These are phyloP conservation scores for Hystrix brachyura DNA, from an alignment of 2,113 vertebrate species.

Conservation along the genomic window DNA sequence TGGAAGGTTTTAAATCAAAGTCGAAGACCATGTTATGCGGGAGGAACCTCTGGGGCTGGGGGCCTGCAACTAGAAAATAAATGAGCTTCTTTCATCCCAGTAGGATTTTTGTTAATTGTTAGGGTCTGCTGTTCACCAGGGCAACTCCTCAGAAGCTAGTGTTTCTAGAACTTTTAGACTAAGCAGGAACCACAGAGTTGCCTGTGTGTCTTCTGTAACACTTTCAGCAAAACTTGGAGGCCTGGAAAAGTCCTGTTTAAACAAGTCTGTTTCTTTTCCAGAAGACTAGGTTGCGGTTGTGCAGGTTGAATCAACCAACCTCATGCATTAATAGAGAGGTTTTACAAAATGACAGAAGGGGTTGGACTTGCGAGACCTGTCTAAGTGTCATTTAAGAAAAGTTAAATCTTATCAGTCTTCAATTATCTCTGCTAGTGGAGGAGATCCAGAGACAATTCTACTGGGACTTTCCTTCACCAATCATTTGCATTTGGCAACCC, in stretches of 20 bases:
- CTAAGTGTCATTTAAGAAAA: neutral
- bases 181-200: constrained; percentile 2
- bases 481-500: constrained; percentile 51
- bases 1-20: constrained; percentile 63
- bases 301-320: neutral
- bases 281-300: neutral
- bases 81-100: constrained; percentile 19
- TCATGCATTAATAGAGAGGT: neutral
- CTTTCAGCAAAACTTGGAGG: constrained; percentile 17
- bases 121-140: constrained; percentile 54
- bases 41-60: neutral
- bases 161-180: constrained; percentile 53
- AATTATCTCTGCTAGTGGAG: neutral
- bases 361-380: constrained; percentile 27
- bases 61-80: constrained; percentile 63
- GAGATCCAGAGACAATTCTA: constrained; percentile 20
- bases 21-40: neutral
- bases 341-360: neutral
- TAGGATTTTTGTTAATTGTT: constrained; percentile 56
- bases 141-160: constrained; percentile 47
- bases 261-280: constrained; percentile 20
- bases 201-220: neutral
- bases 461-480: neutral
- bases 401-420: neutral
- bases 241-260: constrained; percentile 11